phyloP scores from a whole-genome alignment of 2,888 invertebrate species.

The Ceramica pisi region DNA sequence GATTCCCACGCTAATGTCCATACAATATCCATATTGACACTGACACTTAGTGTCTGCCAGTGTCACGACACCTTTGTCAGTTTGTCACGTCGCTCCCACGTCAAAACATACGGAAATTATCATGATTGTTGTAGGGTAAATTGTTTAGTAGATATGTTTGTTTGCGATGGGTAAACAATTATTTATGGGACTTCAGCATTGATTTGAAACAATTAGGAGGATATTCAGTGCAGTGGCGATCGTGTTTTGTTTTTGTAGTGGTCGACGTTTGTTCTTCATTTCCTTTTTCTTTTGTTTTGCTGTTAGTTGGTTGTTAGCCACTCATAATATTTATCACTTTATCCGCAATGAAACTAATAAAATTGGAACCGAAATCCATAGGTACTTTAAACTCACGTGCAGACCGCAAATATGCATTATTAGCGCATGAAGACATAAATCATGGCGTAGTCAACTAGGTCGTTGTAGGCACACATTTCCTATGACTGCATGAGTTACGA shows the following conservation, averaged over 20 bases:
- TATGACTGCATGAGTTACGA: constrained; percentile 35
- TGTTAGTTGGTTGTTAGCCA: not conserved
- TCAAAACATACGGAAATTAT: constrained; percentile 47
- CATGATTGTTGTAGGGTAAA: constrained; percentile 29
- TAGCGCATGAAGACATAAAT: constrained; percentile 50
- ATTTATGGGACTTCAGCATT: not conserved
- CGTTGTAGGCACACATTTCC: constrained; percentile 41
- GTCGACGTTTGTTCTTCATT: not conserved
- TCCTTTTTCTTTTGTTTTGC: not conserved
- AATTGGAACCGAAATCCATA: constrained; percentile 22
- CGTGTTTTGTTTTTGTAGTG: constrained; percentile 3
- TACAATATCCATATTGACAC: constrained; percentile 69
- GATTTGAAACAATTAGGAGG: not conserved
- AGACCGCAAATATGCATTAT: constrained; percentile 35
- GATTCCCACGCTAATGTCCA: constrained; percentile 75
- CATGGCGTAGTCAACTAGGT: constrained; percentile 28
- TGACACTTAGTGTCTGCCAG: constrained; percentile 68
- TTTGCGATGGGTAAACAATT: constrained; percentile 15
- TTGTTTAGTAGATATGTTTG: constrained; percentile 34
- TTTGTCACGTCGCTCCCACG: constrained; percentile 49
- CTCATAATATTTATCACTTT: not conserved
- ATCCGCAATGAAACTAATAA: not conserved
- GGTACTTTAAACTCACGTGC: constrained; percentile 9
- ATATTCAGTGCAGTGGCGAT: not conserved
- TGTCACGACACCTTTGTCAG: constrained; percentile 75